Evolutionary conservation across 2,888 invertebrate genomes (phyloP).

Genomic region (Silvanus unidentatus): DNA sequence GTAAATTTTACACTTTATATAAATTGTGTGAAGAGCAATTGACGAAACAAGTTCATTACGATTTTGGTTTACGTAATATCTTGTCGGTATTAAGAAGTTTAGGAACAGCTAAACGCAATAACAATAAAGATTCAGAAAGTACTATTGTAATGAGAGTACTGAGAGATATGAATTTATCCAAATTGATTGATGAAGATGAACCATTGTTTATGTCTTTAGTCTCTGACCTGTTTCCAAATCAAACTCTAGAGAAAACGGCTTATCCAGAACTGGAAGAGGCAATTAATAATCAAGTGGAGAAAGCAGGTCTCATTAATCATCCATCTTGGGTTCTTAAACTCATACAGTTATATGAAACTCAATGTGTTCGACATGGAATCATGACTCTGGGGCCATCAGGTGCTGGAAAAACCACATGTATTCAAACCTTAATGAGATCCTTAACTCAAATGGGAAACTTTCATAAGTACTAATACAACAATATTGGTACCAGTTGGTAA

Average conservation of each 20-base stretch:
- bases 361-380: constrained; percentile 89
- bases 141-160: constrained; percentile 95
- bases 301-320: constrained; percentile 78
- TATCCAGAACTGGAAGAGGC: constrained; percentile 87
- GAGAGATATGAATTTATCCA: constrained; percentile 97
- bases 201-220: constrained; percentile 95
- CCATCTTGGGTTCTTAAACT: constrained; percentile 89
- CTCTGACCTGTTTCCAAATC: constrained; percentile 93
- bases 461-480: constrained; percentile 58
- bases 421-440: constrained; percentile 83
- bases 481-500: background rate
- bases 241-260: constrained; percentile 83
- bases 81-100: constrained; percentile 88
- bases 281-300: constrained; percentile 76
- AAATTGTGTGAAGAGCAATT: constrained; percentile 96
- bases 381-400: constrained; percentile 95
- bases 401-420: constrained; percentile 91
- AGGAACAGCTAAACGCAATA: constrained; percentile 86
- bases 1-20: constrained; percentile 94
- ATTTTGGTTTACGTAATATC: constrained; percentile 93
- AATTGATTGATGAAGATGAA: constrained; percentile 95
- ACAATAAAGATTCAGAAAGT: constrained; percentile 88
- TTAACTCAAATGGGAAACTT: constrained; percentile 76
- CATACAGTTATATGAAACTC: constrained; percentile 83
- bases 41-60: constrained; percentile 95